Conservation (phyloP, 2,113 vertebrate species). For the Anguilla japonica region DNA sequence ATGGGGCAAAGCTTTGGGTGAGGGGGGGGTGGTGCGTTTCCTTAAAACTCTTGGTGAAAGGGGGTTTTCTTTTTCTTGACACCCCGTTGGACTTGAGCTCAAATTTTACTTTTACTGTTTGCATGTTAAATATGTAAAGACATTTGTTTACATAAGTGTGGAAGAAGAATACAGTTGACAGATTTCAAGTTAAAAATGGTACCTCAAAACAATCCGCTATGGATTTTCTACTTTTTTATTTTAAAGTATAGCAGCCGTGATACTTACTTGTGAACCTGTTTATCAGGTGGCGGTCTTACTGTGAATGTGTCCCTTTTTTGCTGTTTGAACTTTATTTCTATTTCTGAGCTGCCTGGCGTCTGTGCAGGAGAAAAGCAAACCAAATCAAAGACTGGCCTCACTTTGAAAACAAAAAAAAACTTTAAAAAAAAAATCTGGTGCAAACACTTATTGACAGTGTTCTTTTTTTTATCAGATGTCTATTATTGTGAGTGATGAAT, state of each 20-base stretch:
- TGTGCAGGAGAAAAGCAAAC: conserved; percentile 56
- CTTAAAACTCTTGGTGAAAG: conserved; percentile 65
- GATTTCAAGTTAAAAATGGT: conserved; percentile 29
- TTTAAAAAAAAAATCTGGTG: conserved; percentile 79
- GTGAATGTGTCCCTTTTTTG: conserved; percentile 61
- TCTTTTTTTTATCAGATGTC: conserved; percentile 94
- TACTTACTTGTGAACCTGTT: conserved; percentile 59
- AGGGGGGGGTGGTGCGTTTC: conserved; percentile 36
- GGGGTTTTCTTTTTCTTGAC: conserved; percentile 56
- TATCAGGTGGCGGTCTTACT: conserved; percentile 63
- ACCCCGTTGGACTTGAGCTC: conserved; percentile 57
- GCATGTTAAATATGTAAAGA: conserved; percentile 37
- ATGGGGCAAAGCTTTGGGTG: conserved; percentile 46
- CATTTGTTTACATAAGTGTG: conserved; percentile 28
- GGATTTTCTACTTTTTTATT: conserved; percentile 42
- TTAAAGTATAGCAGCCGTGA: conserved; percentile 1
- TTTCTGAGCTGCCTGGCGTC: conserved; percentile 50
- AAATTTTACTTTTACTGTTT: conserved; percentile 49
- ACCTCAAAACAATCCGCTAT: conserved; percentile 41
- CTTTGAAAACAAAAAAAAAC: conserved; percentile 58
- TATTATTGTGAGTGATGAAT: conserved; percentile 93
- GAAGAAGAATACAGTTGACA: neutral
- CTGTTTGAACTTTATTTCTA: conserved; percentile 33
- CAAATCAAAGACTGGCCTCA: conserved; percentile 75
- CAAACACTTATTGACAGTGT: conserved; percentile 96